Evolutionary conservation across 64 coral and sea anemone species (phyloP).

Genomic region (Cladopsammia gracilis): DNA sequence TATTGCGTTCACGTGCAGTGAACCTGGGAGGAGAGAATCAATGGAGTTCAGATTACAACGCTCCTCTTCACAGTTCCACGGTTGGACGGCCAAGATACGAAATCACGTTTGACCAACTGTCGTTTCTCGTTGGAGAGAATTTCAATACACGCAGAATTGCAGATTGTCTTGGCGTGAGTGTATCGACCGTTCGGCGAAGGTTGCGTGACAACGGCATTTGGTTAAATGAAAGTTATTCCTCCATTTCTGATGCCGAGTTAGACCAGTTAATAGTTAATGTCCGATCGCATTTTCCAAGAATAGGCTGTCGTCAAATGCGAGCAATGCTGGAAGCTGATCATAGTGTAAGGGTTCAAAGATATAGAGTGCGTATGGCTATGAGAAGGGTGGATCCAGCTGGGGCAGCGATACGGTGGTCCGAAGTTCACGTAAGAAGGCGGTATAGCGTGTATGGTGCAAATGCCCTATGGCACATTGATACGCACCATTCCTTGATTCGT

Average conservation of each 20-base stretch:
- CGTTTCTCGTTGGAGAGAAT: no score
- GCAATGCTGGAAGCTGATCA: not conserved
- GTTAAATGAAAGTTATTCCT: not conserved
- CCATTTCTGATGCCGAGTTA: not conserved
- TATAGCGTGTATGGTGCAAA: constrained; percentile 34
- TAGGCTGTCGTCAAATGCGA: not conserved
- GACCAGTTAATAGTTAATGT: not conserved
- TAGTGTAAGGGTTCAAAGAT: constrained; percentile 18
- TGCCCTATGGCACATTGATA: constrained; percentile 38
- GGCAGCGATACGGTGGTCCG: constrained; percentile 7
- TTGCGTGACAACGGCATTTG: not conserved
- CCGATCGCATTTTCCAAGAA: constrained; percentile 4
- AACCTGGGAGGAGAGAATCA: no score
- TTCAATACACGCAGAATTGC: no score
- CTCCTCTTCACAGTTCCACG: no score
- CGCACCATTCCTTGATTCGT: constrained; percentile 17
- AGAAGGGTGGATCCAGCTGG: constrained; percentile 11
- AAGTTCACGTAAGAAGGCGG: not conserved
- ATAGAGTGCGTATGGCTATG: constrained; percentile 5
- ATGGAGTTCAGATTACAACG: no score
- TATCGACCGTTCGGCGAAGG: no score
- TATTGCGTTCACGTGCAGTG: no score
- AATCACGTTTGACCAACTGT: no score
- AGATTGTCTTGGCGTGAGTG: no score
- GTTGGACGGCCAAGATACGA: no score